Percentiles rank a stretch among this genome's conserved stretches.
phyloP scores from a whole-genome alignment of 2,888 invertebrate species.

The Aspidiotus rigidus region DNA sequence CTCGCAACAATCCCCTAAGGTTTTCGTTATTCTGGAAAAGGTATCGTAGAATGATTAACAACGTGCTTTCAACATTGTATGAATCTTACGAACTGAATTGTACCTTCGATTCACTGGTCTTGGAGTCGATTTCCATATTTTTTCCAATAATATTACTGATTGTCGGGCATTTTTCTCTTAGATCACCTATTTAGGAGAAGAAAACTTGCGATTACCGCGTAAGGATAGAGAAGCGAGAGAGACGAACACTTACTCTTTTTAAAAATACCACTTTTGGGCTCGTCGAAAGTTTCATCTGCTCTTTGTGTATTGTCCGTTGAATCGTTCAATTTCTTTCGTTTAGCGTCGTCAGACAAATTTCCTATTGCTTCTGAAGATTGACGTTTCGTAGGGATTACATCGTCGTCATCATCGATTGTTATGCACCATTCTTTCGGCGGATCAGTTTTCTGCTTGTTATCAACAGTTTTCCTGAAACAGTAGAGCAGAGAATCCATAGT shows the following conservation, averaged over 20 bases:
- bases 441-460: conserved; percentile 73
- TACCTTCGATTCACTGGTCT: conserved; percentile 3
- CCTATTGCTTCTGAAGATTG: not conserved
- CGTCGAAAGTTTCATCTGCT: not conserved
- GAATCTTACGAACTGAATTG: not conserved
- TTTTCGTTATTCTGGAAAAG: conserved; percentile 39
- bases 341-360: conserved; percentile 4
- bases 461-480: conserved; percentile 53
- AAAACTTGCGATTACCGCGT: not conserved
- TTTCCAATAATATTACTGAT: conserved; percentile 22
- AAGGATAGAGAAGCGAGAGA: not conserved
- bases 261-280: conserved; percentile 27
- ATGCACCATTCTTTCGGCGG: conserved; percentile 80
- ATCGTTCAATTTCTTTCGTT: conserved; percentile 24
- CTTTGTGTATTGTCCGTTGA: not conserved
- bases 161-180: conserved; percentile 22
- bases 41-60: not conserved
- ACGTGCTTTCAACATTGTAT: not conserved
- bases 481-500: not conserved
- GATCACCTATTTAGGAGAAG: conserved; percentile 14
- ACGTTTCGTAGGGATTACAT: conserved; percentile 10
- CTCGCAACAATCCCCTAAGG: conserved; percentile 61
- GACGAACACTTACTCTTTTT: conserved; percentile 11
- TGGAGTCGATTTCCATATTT: not conserved
- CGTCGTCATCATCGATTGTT: conserved; percentile 51